Evolutionary conservation across 2,888 invertebrate species (phyloP).

Genomic region (Neoaliturus tenellus): DNA sequence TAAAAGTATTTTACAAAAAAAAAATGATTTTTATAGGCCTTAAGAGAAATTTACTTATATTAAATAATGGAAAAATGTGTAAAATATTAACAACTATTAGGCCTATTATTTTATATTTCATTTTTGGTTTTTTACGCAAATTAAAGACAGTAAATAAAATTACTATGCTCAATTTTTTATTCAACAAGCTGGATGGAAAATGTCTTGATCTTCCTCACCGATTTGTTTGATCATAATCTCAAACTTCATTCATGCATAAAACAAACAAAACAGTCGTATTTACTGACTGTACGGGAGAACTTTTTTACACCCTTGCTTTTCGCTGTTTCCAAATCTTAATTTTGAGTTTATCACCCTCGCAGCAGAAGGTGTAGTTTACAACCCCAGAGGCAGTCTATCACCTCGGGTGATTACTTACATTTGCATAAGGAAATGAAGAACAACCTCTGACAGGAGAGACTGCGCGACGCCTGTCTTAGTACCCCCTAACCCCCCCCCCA

Average conservation of each 20-base stretch:
- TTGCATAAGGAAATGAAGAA: conserved; percentile 54
- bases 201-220: no score
- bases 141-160: no score
- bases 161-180: no score
- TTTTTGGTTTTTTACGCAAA: no score
- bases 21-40: no score
- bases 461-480: background rate
- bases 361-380: background rate
- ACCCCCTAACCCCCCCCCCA: background rate
- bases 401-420: conserved; percentile 43
- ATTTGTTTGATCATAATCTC: no score
- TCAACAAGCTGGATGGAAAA: no score
- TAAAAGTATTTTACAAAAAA: no score
- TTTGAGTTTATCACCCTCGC: conserved; percentile 1
- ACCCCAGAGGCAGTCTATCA: conserved; percentile 3
- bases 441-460: conserved; percentile 15
- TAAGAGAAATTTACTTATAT: no score
- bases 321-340: conserved; percentile 8
- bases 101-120: no score
- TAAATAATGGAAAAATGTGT: no score
- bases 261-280: background rate
- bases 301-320: background rate
- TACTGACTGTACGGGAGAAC: background rate
- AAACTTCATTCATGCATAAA: background rate
- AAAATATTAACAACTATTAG: no score